Evolutionary conservation across 2,113 vertebrate genomes (phyloP).

Genomic region (Raja brachyura): DNA sequence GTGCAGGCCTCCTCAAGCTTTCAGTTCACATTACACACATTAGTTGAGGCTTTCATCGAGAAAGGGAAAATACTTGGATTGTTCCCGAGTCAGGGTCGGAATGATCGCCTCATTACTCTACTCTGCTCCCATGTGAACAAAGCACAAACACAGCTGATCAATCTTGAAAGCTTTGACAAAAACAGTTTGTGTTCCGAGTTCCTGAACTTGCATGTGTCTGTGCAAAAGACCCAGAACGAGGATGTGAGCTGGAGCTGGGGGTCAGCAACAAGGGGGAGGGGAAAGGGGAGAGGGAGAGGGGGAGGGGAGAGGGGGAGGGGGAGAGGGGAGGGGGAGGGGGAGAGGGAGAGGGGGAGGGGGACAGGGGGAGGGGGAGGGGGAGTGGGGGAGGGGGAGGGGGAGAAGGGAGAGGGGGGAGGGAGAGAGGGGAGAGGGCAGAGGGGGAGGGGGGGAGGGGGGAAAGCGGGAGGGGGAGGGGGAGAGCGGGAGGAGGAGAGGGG

Average conservation of each 20-base stretch:
- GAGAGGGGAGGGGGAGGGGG: no score
- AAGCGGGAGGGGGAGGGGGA: no score
- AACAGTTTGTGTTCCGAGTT: neutral
- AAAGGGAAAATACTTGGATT: neutral
- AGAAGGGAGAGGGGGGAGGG: no score
- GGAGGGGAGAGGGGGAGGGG: no score
- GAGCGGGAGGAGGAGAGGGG: no score
- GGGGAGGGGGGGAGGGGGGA: no score
- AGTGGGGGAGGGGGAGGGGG: no score
- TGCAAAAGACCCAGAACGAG: neutral
- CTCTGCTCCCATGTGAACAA: neutral
- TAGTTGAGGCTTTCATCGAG: neutral
- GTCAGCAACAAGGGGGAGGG: neutral
- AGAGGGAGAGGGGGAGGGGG: no score
- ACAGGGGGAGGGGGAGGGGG: no score
- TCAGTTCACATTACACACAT: neutral
- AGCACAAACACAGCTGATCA: neutral
- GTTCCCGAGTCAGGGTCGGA: neutral
- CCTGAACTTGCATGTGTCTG: neutral
- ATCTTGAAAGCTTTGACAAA: neutral
- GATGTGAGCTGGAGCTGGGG: neutral
- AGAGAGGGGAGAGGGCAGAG: no score
- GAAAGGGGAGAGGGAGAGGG: neutral
- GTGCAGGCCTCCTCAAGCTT: neutral
- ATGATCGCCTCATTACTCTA: neutral